phyloP scores from a whole-genome alignment of 2,888 invertebrate genomes.

The Dicycla oo region DNA sequence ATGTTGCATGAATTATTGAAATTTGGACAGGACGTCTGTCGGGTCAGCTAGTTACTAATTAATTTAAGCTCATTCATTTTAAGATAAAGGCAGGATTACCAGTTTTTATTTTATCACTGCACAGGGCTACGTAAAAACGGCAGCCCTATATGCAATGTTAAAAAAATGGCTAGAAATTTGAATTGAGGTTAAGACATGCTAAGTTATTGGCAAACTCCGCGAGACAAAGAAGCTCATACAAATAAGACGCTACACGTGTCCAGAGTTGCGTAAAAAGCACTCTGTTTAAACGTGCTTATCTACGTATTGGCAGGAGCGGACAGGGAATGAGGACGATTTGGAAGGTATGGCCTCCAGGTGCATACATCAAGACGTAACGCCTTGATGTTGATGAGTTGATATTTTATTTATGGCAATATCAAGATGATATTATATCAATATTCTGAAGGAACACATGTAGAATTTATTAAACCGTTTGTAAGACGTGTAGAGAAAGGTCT shows the following conservation, averaged over 20 bases:
- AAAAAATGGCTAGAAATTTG: constrained; percentile 45
- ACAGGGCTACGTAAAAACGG: constrained; percentile 1
- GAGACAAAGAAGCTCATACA: constrained; percentile 64
- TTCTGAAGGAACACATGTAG: not conserved
- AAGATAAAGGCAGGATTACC: not conserved
- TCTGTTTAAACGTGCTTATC: constrained; percentile 58
- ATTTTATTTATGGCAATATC: not conserved
- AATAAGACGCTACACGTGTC: constrained; percentile 61
- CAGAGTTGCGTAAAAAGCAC: constrained; percentile 58
- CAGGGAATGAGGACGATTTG: constrained; percentile 35
- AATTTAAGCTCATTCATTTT: constrained; percentile 1
- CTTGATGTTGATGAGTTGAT: no score
- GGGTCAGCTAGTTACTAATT: not conserved
- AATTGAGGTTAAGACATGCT: constrained; percentile 62
- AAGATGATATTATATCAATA: constrained; percentile 8
- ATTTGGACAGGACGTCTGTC: not conserved
- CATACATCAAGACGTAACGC: constrained; percentile 1
- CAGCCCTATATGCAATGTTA: constrained; percentile 30
- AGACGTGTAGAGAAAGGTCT: not conserved
- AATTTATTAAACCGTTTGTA: not conserved
- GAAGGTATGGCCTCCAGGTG: constrained; percentile 37
- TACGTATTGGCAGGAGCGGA: constrained; percentile 37
- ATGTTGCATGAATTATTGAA: not conserved
- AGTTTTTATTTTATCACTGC: not conserved
- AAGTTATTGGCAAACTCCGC: constrained; percentile 60